These are phyloP conservation scores for Cossypha polioptera DNA, from an alignment of 2,797 vertebrate genomes.

Conservation along the genomic window DNA sequence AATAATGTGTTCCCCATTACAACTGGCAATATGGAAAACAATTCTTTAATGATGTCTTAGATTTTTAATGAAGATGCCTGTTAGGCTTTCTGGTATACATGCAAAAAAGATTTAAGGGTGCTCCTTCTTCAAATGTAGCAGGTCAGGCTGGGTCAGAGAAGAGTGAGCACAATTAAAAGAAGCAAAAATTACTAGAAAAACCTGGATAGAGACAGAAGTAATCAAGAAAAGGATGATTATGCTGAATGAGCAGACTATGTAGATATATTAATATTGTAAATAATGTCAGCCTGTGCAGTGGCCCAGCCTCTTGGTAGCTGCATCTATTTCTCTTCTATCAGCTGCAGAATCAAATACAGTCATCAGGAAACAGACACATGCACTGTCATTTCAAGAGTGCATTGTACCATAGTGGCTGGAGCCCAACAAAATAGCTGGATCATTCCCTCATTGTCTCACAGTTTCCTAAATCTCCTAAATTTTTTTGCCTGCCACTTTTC, in stretches of 20 bases:
- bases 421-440: background rate
- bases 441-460: background rate
- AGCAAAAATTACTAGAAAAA: background rate
- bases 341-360: background rate
- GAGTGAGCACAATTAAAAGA: background rate
- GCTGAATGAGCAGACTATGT: background rate
- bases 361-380: background rate
- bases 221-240: background rate
- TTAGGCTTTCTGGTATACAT: background rate
- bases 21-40: background rate
- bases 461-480: background rate
- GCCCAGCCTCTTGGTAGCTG: background rate
- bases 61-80: slow-evolving; percentile 6
- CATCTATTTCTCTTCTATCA: slow-evolving; percentile 10
- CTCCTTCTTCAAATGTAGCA: background rate
- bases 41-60: background rate
- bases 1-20: background rate
- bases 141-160: background rate
- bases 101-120: background rate
- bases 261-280: background rate
- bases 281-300: background rate
- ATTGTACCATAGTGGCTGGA: background rate
- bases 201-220: background rate
- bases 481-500: background rate
- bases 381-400: background rate